Evolutionary conservation across 1,140 invertebrate genomes (phyloP).

Genomic region (Micrasema minimum): DNA sequence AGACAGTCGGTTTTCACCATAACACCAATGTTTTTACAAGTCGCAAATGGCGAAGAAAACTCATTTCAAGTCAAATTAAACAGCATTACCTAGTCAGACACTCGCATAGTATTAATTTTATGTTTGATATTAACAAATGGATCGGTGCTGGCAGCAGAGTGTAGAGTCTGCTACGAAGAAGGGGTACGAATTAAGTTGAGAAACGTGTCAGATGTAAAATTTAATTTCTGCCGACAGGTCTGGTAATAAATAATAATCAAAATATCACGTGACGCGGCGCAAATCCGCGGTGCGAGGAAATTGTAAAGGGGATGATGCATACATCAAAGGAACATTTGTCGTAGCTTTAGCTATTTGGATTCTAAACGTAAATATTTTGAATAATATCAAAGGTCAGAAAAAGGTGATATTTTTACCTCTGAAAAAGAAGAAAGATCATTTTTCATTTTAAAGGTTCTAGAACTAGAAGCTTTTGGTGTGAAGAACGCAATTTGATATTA

Average conservation of each 20-base stretch:
- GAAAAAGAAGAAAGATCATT: no score
- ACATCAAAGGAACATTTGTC: constrained; percentile 1
- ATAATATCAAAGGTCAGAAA: no score
- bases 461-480: not conserved
- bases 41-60: no score
- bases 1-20: no score
- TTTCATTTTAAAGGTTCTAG: not conserved
- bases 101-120: no score
- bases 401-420: no score
- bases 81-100: no score
- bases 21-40: no score
- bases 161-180: not conserved
- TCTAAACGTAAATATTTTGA: no score
- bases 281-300: constrained; percentile 1
- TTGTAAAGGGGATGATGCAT: constrained; percentile 1
- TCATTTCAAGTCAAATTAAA: no score
- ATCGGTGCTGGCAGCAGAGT: not conserved
- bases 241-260: constrained; percentile 38
- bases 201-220: constrained; percentile 42
- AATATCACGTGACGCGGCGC: constrained; percentile 17
- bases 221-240: constrained; percentile 35
- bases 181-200: constrained; percentile 30
- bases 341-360: not conserved
- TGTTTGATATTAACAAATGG: constrained; percentile 3
- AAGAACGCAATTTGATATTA: not conserved